Conservation (phyloP, 1,140 invertebrate genomes). For the Drosophila teissieri region DNA sequence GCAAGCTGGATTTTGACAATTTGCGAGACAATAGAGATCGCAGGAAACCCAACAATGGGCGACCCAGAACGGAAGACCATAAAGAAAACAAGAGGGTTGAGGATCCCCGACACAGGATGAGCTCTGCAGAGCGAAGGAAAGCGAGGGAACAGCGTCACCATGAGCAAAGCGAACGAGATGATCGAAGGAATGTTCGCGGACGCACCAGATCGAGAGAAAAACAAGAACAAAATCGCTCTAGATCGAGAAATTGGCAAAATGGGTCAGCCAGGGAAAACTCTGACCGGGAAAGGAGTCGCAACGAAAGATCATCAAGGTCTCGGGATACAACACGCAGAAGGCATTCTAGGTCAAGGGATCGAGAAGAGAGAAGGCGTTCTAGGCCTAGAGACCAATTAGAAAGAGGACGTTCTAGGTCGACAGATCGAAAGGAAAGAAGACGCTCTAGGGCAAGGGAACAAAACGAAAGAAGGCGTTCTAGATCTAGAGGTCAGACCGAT, state of each 20-base stretch:
- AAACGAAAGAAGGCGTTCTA: constrained; percentile 15
- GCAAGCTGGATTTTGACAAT: constrained; percentile 73
- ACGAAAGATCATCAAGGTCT: constrained; percentile 25
- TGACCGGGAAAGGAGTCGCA: constrained; percentile 16
- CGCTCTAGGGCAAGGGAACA: constrained; percentile 15
- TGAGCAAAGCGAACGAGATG: constrained; percentile 41
- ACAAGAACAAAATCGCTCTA: constrained; percentile 18
- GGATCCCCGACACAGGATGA: constrained; percentile 30
- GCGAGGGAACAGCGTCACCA: constrained; percentile 61
- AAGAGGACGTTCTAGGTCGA: constrained; percentile 19
- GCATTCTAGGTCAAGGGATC: constrained; percentile 17
- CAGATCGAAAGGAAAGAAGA: constrained; percentile 15
- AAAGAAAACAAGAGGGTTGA: constrained; percentile 9
- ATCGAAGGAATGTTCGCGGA: constrained; percentile 3
- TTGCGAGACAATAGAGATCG: constrained; percentile 47
- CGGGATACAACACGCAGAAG: background rate
- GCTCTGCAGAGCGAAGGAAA: constrained; percentile 52
- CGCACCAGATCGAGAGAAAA: constrained; percentile 33
- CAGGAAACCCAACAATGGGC: constrained; percentile 17
- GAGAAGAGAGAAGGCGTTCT: background rate
- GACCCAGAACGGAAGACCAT: background rate
- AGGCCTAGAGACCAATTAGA: constrained; percentile 15
- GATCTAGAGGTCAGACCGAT: constrained; percentile 14
- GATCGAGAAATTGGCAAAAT: constrained; percentile 27
- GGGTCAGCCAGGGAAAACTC: background rate